These are phyloP conservation scores for Iselma pallidipennis DNA, from an alignment of 2,888 invertebrate genomes.

Conservation along the genomic window DNA sequence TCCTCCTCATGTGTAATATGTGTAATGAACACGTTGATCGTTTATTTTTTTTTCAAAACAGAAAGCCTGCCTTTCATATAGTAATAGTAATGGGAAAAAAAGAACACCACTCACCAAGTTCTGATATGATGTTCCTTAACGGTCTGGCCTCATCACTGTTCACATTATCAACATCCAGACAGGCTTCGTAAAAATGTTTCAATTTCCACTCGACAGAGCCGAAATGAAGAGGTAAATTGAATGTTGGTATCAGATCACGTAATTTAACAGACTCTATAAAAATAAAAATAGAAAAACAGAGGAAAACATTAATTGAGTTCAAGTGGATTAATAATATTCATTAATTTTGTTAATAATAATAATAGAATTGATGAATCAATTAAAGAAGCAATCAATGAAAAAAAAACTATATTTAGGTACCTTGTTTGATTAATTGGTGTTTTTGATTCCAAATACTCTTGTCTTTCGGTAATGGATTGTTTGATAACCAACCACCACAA, in stretches of 20 bases:
- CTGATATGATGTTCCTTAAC: slow-evolving; percentile 54
- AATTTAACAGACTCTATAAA: slow-evolving; percentile 56
- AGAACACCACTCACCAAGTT: slow-evolving; percentile 58
- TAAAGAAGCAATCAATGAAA: background rate
- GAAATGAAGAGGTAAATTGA: slow-evolving; percentile 54
- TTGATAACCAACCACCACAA: slow-evolving; percentile 59
- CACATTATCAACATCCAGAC: slow-evolving; percentile 59
- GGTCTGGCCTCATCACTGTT: slow-evolving; percentile 56
- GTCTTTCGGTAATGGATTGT: slow-evolving; percentile 54
- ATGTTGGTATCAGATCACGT: slow-evolving; percentile 56
- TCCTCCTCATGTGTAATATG: too few species aligned
- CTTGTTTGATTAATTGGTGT: slow-evolving; percentile 52
- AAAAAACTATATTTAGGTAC: slow-evolving; percentile 39
- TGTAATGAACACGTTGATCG: too few species aligned
- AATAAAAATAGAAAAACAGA: background rate
- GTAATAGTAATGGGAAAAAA: background rate
- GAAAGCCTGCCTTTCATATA: background rate
- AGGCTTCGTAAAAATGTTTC: slow-evolving; percentile 63
- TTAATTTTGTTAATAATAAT: background rate
- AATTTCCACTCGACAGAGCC: slow-evolving; percentile 61
- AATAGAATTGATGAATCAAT: background rate
- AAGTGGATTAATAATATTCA: background rate
- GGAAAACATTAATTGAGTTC: background rate
- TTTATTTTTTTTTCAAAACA: background rate
- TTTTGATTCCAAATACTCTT: slow-evolving; percentile 56